Evolutionary conservation across 2,888 invertebrate genomes (phyloP), one percentile per base, ranked within the genome.

Genomic region (Spisula subtruncata): DNA sequence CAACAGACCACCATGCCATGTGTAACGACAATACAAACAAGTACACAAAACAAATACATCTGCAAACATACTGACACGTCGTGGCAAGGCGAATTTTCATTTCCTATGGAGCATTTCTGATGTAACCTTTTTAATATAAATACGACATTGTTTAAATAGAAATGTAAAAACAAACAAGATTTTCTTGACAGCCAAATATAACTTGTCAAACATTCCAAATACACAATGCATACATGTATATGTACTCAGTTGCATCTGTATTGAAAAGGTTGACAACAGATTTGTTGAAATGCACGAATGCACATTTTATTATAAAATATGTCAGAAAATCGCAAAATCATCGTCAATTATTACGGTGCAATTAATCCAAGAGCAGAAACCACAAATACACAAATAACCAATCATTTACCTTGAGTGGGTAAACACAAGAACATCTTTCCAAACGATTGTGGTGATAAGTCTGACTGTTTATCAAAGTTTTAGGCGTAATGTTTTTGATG

Each of bases 401-500:
- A 75, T 75, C 75, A 75, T 32, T 32, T 75, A 35, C 35, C 32
- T 14, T 32, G 35, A 75, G 75, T 35, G 32, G 32, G 32, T 25
- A 75, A 75, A 75, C 35, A 75, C 35, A 75, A 75, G 35, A 32
- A 75, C 1, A 16, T 32, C 32, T 32, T 75, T 32, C 75, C 75
- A 75, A 60, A 35, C 16, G 75, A 75, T 75, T 14, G 32, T 75
- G 5, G 0, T 32, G 75, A 75, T 75, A 75, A 75, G 35, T 32
- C 32, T 0, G 75, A 14, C 18, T 14, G 4, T 32, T 75, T 75
- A 75, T 75, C 75, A 35, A 32, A 35, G 75, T 18, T 18, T 75
- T 75, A 1, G 35, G 29, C 75, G 29, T 35, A 35, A 75, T 75
- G 75, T 75, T 75, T 60, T 32, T 32, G 75, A 75, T 75, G 75